Evolutionary conservation across 1,140 invertebrate genomes (phyloP).

Genomic region (Sipha flava): DNA sequence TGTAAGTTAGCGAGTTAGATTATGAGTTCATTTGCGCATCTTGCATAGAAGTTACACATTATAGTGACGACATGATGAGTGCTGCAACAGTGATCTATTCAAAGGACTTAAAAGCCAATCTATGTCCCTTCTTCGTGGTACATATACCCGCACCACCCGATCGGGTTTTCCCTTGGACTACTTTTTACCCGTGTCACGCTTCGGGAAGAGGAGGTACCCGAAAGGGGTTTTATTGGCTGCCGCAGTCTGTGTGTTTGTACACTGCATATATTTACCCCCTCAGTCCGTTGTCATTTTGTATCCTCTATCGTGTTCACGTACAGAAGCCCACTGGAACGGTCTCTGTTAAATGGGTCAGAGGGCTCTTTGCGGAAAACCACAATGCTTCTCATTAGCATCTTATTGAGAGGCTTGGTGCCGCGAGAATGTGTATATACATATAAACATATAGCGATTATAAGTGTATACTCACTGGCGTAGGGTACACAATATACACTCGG

Average conservation of each 20-base stretch:
- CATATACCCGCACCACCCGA: too few species aligned
- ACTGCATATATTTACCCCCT: neutral
- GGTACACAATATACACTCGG: neutral
- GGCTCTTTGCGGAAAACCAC: constrained; percentile 14
- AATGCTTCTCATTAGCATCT: constrained; percentile 24
- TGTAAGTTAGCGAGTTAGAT: too few species aligned
- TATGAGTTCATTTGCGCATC: too few species aligned
- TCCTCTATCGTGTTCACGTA: neutral
- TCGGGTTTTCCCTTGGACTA: too few species aligned
- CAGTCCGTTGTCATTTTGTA: neutral
- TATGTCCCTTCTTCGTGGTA: neutral
- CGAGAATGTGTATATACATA: neutral
- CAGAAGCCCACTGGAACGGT: neutral
- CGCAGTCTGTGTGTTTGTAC: neutral
- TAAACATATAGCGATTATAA: neutral
- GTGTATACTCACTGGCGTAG: neutral
- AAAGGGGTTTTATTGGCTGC: neutral
- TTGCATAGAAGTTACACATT: too few species aligned
- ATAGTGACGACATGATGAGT: neutral
- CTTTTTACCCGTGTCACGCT: too few species aligned
- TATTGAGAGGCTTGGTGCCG: neutral
- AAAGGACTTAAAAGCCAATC: constrained; percentile 31
- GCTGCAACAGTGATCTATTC: neutral
- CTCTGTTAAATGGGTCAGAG: neutral
- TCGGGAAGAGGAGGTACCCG: neutral